phyloP scores from a whole-genome alignment of 2,888 invertebrate genomes.

The Sisyra terminalis region DNA sequence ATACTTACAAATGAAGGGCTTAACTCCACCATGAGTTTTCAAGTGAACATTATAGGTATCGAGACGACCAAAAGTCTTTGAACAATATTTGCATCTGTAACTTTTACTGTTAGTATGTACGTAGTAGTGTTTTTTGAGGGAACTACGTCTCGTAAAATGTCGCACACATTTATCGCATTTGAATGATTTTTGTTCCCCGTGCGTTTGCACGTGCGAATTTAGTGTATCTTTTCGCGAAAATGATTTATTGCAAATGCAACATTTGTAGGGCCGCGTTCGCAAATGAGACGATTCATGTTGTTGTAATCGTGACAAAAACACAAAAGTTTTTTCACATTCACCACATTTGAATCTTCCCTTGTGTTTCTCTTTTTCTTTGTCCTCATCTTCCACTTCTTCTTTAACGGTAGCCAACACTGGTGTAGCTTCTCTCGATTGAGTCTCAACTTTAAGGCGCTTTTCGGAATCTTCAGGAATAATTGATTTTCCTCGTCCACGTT shows the following conservation, averaged over 20 bases:
- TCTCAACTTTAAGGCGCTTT: background rate
- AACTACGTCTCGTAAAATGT: conserved; percentile 5
- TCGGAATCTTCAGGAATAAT: background rate
- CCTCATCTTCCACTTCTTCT: too few relatives aligned
- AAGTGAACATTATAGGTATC: conserved; percentile 6
- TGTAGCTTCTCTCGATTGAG: background rate
- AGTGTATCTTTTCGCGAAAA: conserved; percentile 6
- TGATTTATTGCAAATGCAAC: conserved; percentile 2
- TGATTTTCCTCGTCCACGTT: background rate
- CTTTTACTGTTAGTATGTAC: conserved; percentile 5
- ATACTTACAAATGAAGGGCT: conserved; percentile 2
- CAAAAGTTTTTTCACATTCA: conserved; percentile 6
- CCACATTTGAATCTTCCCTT: conserved; percentile 1
- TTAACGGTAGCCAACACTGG: too few relatives aligned
- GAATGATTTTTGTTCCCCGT: conserved; percentile 3
- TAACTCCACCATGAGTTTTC: conserved; percentile 3
- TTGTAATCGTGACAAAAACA: conserved; percentile 1
- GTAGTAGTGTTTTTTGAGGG: conserved; percentile 6
- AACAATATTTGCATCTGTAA: conserved; percentile 2
- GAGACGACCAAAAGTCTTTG: conserved; percentile 2
- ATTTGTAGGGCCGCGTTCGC: conserved; percentile 1
- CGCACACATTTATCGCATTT: conserved; percentile 4
- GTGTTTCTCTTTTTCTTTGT: background rate
- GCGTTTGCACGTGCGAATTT: conserved; percentile 1
- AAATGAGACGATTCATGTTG: conserved; percentile 4